Conservation (phyloP, 92 coral and sea anemone genomes). For the Scolanthus callimorphus region DNA sequence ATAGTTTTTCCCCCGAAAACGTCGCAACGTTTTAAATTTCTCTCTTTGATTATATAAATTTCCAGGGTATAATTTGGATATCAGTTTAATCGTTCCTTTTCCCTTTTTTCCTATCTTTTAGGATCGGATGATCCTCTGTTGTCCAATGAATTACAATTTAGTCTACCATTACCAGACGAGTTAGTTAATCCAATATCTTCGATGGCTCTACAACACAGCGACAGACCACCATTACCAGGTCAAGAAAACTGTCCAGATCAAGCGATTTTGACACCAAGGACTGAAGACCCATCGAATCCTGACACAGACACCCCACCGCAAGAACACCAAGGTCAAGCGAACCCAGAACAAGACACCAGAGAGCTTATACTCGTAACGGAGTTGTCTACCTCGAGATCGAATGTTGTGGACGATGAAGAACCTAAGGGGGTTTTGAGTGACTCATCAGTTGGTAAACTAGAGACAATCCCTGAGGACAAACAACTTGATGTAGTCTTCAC, state of each 20-base stretch:
- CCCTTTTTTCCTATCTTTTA: constrained; percentile 10
- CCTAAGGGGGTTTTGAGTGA: constrained; percentile 9
- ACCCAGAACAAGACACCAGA: background rate
- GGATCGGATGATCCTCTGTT: constrained; percentile 40
- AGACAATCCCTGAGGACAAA: constrained; percentile 62
- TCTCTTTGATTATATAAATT: too few species aligned
- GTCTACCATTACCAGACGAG: constrained; percentile 62
- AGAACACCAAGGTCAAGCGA: too few species aligned
- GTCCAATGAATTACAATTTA: constrained; percentile 76
- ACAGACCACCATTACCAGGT: background rate
- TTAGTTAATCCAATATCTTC: too few species aligned
- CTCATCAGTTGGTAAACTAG: constrained; percentile 29
- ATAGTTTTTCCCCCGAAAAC: too few species aligned
- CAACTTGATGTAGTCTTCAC: constrained; percentile 23
- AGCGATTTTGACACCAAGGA: too few species aligned
- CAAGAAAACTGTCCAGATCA: background rate
- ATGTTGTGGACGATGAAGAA: background rate
- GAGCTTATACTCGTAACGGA: constrained; percentile 61
- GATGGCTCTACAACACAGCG: background rate
- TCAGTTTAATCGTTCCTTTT: too few species aligned
- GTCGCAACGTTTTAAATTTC: too few species aligned
- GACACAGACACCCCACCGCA: constrained; percentile 1
- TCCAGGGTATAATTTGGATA: too few species aligned
- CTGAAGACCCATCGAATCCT: background rate
- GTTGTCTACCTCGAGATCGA: constrained; percentile 8